A percentile compares a stretch with the other conserved stretches of the same genome.
These are phyloP conservation scores for Macaria liturata DNA, from an alignment of 2,888 invertebrate species.

Conservation along the genomic window DNA sequence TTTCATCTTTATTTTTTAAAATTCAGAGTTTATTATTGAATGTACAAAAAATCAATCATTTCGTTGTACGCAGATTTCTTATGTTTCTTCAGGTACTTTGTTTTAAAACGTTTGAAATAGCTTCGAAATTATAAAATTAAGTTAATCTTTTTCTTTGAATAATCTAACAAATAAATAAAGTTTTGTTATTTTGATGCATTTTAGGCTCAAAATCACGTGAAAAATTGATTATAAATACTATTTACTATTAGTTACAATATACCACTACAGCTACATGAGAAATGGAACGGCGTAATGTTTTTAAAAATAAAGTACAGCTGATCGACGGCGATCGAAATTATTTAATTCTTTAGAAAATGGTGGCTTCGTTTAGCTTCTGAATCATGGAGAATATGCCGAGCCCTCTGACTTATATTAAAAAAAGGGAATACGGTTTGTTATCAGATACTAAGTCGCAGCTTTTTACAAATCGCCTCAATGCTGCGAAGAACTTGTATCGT, in stretches of 20 bases:
- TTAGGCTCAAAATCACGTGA: too few relatives aligned
- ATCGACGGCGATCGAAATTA: conserved; percentile 51
- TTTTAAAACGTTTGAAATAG: too few relatives aligned
- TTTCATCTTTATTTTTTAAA: too few relatives aligned
- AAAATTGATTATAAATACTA: too few relatives aligned
- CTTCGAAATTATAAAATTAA: too few relatives aligned
- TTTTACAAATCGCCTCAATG: conserved; percentile 84
- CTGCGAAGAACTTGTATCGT: conserved; percentile 90
- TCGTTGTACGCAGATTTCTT: conserved; percentile 7
- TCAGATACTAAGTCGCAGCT: conserved; percentile 83
- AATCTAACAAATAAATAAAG: too few relatives aligned
- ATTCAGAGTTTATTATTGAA: too few relatives aligned
- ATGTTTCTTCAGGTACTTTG: too few relatives aligned
- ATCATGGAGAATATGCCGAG: conserved; percentile 79
- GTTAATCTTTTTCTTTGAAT: too few relatives aligned
- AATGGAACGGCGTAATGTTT: conserved; percentile 53
- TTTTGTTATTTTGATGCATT: too few relatives aligned
- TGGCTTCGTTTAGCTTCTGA: conserved; percentile 61
- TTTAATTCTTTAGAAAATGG: conserved; percentile 67
- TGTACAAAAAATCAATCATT: background rate
- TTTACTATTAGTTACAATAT: too few relatives aligned
- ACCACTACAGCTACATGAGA: background rate
- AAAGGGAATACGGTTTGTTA: conserved; percentile 85
- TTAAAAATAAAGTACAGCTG: conserved; percentile 78
- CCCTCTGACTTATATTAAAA: conserved; percentile 83